Evolutionary conservation across 2,888 invertebrate genomes (phyloP).

Genomic region (Troglohyphantes excavatus): DNA sequence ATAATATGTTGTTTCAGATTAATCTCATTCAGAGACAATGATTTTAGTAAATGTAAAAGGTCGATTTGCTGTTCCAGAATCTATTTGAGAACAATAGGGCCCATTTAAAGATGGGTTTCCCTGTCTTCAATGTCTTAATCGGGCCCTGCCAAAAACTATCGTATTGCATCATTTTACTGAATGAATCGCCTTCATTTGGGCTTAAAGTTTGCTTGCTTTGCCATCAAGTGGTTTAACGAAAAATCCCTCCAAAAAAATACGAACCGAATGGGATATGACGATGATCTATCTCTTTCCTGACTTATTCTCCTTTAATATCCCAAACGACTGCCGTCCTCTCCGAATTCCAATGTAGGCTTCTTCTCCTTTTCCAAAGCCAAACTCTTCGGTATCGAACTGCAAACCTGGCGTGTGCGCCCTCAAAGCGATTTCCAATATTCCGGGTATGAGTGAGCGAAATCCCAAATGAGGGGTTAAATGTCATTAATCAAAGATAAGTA

Average conservation of each 20-base stretch:
- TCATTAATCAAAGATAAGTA: slow-evolving; percentile 67
- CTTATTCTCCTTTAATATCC: neutral
- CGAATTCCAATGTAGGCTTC: neutral
- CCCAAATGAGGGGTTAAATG: slow-evolving; percentile 67
- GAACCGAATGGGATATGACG: neutral
- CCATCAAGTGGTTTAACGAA: too few relatives aligned
- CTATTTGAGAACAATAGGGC: too few relatives aligned
- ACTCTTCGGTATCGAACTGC: slow-evolving; percentile 22
- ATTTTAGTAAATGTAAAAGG: too few relatives aligned
- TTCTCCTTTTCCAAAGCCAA: neutral
- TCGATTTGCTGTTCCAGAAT: too few relatives aligned
- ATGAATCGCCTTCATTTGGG: too few relatives aligned
- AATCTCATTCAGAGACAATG: too few relatives aligned
- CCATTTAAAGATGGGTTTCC: too few relatives aligned
- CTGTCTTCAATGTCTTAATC: too few relatives aligned
- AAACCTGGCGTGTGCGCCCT: slow-evolving; percentile 14
- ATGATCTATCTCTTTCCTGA: neutral
- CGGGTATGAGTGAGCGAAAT: slow-evolving; percentile 30
- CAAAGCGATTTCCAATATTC: slow-evolving; percentile 60
- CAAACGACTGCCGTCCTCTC: neutral
- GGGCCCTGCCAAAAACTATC: too few relatives aligned
- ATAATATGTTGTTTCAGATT: too few relatives aligned
- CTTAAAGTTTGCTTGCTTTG: too few relatives aligned
- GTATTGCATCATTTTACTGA: too few relatives aligned
- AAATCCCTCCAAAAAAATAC: neutral